Evolutionary conservation across 2,113 vertebrate genomes (phyloP).

Genomic region (Apistogramma diplotaenia): DNA sequence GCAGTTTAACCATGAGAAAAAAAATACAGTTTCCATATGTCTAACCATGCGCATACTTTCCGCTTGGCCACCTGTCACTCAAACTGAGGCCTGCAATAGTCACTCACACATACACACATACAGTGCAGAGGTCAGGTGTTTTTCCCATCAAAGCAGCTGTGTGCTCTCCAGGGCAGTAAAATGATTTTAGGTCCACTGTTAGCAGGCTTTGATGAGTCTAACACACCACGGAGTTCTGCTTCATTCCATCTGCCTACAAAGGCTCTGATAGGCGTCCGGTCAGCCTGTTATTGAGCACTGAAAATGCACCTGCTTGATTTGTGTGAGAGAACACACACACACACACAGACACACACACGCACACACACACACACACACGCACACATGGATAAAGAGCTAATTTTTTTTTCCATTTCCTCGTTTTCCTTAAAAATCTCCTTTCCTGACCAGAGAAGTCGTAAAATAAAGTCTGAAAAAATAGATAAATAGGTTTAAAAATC

Average conservation of each 20-base stretch:
- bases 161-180: conserved; percentile 59
- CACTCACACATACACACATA: conserved; percentile 1
- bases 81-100: not conserved
- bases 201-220: conserved; percentile 58
- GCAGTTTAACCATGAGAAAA: not conserved
- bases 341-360: not conserved
- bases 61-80: conserved; percentile 54
- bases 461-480: not conserved
- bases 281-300: conserved; percentile 23
- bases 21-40: not conserved
- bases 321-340: not conserved
- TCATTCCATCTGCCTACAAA: conserved; percentile 65
- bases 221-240: conserved; percentile 50
- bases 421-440: not conserved
- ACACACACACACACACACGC: not conserved
- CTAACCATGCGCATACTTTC: conserved; percentile 14
- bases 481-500: not conserved
- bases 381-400: not conserved
- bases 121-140: conserved; percentile 51
- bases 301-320: conserved; percentile 51
- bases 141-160: conserved; percentile 58
- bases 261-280: conserved; percentile 22
- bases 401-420: not conserved
- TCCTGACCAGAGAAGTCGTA: not conserved
- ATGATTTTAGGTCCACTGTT: conserved; percentile 46